These are phyloP conservation scores for Ephestia elutella DNA, from an alignment of 1,140 invertebrate genomes.

Conservation along the genomic window DNA sequence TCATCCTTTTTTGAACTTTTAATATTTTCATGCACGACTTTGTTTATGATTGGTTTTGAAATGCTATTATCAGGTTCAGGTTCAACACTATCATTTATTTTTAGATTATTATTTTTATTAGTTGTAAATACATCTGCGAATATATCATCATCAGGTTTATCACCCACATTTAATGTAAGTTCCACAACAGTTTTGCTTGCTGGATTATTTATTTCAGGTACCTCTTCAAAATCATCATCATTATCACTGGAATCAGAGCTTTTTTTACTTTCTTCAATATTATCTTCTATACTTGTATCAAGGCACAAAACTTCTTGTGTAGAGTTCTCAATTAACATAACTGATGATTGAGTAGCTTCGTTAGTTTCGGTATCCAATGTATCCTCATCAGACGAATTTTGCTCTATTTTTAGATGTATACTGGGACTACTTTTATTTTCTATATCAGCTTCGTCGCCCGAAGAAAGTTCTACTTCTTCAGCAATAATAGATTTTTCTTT, in stretches of 20 bases:
- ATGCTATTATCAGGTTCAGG: neutral
- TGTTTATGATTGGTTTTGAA: neutral
- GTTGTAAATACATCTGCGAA: conserved; percentile 79
- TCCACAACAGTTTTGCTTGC: conserved; percentile 42
- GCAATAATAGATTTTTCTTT: conserved; percentile 52
- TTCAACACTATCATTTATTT: neutral
- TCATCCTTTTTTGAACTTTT: neutral
- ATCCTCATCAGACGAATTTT: neutral
- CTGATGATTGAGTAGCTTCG: conserved; percentile 38
- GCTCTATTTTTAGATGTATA: neutral
- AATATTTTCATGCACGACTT: neutral
- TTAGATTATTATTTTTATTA: neutral
- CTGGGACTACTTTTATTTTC: conserved; percentile 23
- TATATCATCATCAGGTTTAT: conserved; percentile 77
- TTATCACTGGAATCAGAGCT: conserved; percentile 56
- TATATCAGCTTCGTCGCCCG: conserved; percentile 40
- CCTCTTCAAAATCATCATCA: conserved; percentile 77
- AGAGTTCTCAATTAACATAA: conserved; percentile 42
- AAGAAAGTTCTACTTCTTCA: conserved; percentile 45
- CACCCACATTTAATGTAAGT: conserved; percentile 45
- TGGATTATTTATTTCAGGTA: conserved; percentile 50
- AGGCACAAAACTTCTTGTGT: conserved; percentile 33
- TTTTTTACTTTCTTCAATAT: conserved; percentile 19
- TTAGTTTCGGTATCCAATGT: conserved; percentile 18
- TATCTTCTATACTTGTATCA: conserved; percentile 42